Conservation (phyloP, 2,797 vertebrate genomes). For the Brachymystax lenok region DNA sequence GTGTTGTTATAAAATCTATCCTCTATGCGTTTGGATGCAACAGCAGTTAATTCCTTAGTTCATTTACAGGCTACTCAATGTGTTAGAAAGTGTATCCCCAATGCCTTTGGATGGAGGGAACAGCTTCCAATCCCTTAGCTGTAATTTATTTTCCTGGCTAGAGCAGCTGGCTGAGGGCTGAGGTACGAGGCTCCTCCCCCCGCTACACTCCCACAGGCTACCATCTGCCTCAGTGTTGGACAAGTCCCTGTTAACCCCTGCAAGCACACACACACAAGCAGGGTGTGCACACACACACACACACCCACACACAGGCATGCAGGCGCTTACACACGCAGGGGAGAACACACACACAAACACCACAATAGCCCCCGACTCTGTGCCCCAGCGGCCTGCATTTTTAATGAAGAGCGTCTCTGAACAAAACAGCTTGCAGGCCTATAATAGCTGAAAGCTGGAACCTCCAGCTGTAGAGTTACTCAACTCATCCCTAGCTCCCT, state of each 20-base stretch:
- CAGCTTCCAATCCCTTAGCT: constrained; percentile 8
- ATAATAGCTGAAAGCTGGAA: constrained; percentile 52
- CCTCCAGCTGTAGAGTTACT: constrained; percentile 52
- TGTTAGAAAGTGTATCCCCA: not conserved
- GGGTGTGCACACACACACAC: too few relatives aligned
- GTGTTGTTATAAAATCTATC: not conserved
- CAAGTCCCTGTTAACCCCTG: constrained; percentile 51
- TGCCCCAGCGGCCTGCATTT: constrained; percentile 56
- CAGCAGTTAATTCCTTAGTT: not conserved
- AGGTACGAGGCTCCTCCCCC: constrained; percentile 40
- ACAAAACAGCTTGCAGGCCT: constrained; percentile 71
- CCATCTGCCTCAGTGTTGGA: constrained; percentile 65
- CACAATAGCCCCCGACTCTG: constrained; percentile 19
- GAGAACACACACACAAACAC: not conserved
- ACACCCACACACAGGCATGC: not conserved
- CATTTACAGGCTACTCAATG: not conserved
- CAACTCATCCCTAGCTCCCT: constrained; percentile 44
- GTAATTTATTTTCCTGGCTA: constrained; percentile 56
- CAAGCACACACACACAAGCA: not conserved
- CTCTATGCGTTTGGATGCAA: not conserved
- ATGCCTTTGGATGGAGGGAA: not conserved
- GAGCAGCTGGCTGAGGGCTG: constrained; percentile 70
- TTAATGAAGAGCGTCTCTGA: constrained; percentile 66
- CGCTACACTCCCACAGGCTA: constrained; percentile 43
- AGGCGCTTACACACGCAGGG: not conserved